Conservation (phyloP, 2,888 invertebrate species). For the Onchidella celtica region DNA sequence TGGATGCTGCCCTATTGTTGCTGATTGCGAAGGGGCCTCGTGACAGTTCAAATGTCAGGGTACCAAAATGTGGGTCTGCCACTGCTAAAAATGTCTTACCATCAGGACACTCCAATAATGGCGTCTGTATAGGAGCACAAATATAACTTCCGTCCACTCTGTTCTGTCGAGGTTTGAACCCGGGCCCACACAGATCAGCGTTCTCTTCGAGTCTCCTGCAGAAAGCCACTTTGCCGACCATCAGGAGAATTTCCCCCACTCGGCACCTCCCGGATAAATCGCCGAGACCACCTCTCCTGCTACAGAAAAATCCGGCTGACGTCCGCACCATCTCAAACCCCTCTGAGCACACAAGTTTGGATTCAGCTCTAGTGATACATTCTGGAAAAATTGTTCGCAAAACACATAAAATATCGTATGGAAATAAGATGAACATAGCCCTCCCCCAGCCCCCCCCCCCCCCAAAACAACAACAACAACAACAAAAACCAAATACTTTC, state of each 20-base stretch:
- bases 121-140: background rate
- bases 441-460: too few relatives aligned
- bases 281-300: background rate
- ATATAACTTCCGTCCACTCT: background rate
- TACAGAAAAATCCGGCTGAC: background rate
- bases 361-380: background rate
- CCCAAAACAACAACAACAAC: too few relatives aligned
- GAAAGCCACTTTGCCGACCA: background rate
- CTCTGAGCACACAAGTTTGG: background rate
- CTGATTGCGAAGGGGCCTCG: too few relatives aligned
- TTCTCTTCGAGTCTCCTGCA: conserved; percentile 24
- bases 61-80: too few relatives aligned
- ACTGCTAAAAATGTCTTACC: too few relatives aligned
- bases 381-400: background rate
- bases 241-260: conserved; percentile 17
- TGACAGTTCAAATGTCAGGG: too few relatives aligned
- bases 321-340: background rate
- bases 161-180: conserved; percentile 26
- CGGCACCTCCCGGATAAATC: background rate
- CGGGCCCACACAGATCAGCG: conserved; percentile 25
- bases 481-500: too few relatives aligned
- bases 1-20: too few relatives aligned
- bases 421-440: too few relatives aligned
- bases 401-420: background rate
- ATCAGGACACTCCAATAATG: conserved; percentile 13